Conservation (phyloP, 2,113 vertebrate genomes). For the Rhegmatorhina hoffmannsi region DNA sequence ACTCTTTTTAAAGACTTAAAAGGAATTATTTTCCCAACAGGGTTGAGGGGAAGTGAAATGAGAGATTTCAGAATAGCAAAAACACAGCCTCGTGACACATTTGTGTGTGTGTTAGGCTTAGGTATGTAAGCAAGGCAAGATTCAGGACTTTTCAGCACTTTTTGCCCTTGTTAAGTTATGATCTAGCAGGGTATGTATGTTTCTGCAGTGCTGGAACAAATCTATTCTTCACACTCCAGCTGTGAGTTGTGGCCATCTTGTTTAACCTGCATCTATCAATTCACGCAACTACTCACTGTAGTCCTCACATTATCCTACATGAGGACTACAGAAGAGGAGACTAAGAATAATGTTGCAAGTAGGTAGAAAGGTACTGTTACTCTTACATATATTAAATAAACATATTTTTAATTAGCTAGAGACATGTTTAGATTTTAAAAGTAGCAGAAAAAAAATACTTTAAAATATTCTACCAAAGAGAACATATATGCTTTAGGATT, state of each 20-base stretch:
- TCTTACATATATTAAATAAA: not conserved
- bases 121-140: not conserved
- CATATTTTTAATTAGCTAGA: not conserved
- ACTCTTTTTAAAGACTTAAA: not conserved
- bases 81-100: not conserved
- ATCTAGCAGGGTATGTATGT: not conserved
- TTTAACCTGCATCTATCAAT: not conserved
- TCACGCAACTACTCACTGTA: not conserved
- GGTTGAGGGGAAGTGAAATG: not conserved
- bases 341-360: not conserved
- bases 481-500: not conserved
- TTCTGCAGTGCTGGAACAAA: not conserved
- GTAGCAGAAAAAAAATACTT: not conserved
- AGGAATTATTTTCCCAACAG: not conserved
- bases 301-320: not conserved
- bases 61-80: not conserved
- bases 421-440: not conserved
- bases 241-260: not conserved
- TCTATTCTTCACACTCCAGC: not conserved
- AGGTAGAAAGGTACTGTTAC: not conserved
- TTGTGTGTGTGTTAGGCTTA: not conserved
- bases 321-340: not conserved
- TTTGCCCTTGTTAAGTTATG: not conserved
- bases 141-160: not conserved
- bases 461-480: not conserved